phyloP scores from a whole-genome alignment of 2,888 invertebrate genomes.

The Chirona hameri region DNA sequence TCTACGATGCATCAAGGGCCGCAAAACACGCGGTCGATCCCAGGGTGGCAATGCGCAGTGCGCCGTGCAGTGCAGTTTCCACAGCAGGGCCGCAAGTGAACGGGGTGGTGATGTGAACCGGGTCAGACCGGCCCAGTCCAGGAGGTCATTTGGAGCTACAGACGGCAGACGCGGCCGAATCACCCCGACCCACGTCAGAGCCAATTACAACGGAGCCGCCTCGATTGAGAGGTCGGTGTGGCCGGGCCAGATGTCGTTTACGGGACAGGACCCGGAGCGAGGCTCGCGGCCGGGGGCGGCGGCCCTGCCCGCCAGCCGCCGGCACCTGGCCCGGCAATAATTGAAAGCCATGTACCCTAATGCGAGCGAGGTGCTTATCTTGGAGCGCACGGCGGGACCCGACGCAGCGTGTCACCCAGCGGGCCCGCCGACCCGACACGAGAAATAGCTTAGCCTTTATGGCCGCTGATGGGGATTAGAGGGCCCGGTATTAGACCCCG shows the following conservation, averaged over 20 bases:
- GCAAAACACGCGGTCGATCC: too few species aligned
- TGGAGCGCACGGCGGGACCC: background rate
- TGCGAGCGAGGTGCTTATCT: conserved; percentile 23
- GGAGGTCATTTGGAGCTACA: too few species aligned
- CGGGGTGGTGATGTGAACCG: too few species aligned
- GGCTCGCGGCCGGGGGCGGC: background rate
- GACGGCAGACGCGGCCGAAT: background rate
- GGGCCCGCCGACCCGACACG: background rate
- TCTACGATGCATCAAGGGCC: too few species aligned
- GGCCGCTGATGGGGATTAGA: background rate
- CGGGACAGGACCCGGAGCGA: background rate
- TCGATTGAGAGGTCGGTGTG: background rate
- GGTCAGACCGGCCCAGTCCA: too few species aligned
- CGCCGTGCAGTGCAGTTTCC: too few species aligned
- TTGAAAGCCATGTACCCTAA: conserved; percentile 14
- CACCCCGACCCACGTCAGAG: background rate
- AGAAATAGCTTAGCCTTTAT: background rate
- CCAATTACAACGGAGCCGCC: background rate
- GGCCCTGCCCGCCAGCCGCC: background rate
- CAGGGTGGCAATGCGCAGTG: too few species aligned
- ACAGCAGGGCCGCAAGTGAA: too few species aligned
- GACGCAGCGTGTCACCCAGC: background rate
- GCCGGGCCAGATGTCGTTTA: background rate
- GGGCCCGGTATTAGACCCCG: background rate
- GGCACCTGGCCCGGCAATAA: background rate